These are phyloP conservation scores for honey bee (Apis mellifera) DNA, from an alignment of 1,140 invertebrate genomes.

Conservation along the genomic window DNA sequence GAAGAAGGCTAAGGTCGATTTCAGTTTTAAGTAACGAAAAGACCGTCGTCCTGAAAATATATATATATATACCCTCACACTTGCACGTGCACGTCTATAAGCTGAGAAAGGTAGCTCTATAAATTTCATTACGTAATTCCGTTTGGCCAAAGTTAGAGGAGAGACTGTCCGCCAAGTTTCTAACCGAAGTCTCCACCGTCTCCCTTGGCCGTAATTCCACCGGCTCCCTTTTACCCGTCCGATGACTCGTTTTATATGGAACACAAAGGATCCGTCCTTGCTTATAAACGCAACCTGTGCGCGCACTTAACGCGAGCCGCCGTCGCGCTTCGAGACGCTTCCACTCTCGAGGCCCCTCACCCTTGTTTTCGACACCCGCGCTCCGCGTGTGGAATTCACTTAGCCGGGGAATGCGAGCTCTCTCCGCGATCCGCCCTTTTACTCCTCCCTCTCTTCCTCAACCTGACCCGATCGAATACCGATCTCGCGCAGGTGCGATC, in stretches of 20 bases:
- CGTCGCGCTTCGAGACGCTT: neutral
- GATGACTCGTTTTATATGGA: constrained; percentile 54
- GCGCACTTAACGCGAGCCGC: constrained; percentile 36
- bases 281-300: constrained; percentile 36
- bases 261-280: constrained; percentile 47
- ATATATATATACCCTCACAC: neutral
- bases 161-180: constrained; percentile 13
- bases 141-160: neutral
- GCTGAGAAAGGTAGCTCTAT: constrained; percentile 6
- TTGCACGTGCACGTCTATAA: too few species aligned
- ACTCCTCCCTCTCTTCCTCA: constrained; percentile 54
- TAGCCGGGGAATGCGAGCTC: constrained; percentile 74
- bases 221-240: constrained; percentile 47
- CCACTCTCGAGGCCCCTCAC: too few species aligned
- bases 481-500: constrained; percentile 61
- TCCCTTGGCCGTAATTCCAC: constrained; percentile 34
- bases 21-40: constrained; percentile 41
- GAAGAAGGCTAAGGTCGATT: constrained; percentile 45
- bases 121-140: constrained; percentile 49
- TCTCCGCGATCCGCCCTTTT: constrained; percentile 55
- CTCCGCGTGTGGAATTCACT: constrained; percentile 73
- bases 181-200: constrained; percentile 22
- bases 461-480: constrained; percentile 58
- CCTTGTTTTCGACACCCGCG: constrained; percentile 32
- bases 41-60: neutral